Conservation (phyloP, 2,888 invertebrate genomes). For the Orthosia cruda region DNA sequence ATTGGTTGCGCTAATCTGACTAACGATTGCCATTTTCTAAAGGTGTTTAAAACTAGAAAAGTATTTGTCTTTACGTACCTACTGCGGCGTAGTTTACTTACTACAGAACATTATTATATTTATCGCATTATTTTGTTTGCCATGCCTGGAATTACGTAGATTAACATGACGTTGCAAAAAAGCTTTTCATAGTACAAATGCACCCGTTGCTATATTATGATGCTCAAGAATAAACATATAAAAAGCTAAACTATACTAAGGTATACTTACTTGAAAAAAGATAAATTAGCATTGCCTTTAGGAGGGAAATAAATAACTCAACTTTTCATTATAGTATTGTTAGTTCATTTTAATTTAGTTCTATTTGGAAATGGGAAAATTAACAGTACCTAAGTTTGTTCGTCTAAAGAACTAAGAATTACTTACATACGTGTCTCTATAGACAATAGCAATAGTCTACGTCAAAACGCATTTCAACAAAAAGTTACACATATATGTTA, state of each 20-base stretch:
- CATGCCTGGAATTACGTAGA: background rate
- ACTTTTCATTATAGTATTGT: background rate
- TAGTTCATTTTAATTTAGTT: background rate
- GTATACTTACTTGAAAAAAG: background rate
- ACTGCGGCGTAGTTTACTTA: background rate
- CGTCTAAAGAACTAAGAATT: background rate
- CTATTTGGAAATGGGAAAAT: background rate
- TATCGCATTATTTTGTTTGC: background rate
- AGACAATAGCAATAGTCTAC: slow-evolving; percentile 1
- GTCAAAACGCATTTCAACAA: slow-evolving; percentile 25
- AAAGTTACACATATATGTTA: slow-evolving; percentile 44
- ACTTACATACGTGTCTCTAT: background rate
- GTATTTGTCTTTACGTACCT: background rate
- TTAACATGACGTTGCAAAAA: background rate
- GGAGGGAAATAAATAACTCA: background rate
- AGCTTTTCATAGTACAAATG: background rate
- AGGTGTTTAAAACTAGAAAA: slow-evolving; percentile 7
- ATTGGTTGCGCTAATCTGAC: slow-evolving; percentile 19
- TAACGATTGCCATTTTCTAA: slow-evolving; percentile 17
- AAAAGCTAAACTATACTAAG: background rate
- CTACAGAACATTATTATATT: background rate
- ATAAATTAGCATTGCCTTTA: background rate
- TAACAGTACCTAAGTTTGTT: background rate
- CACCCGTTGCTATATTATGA: background rate
- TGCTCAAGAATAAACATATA: background rate